These are phyloP conservation scores for Listrodromus nycthemerus DNA, from an alignment of 2,888 invertebrate species.

Conservation along the genomic window DNA sequence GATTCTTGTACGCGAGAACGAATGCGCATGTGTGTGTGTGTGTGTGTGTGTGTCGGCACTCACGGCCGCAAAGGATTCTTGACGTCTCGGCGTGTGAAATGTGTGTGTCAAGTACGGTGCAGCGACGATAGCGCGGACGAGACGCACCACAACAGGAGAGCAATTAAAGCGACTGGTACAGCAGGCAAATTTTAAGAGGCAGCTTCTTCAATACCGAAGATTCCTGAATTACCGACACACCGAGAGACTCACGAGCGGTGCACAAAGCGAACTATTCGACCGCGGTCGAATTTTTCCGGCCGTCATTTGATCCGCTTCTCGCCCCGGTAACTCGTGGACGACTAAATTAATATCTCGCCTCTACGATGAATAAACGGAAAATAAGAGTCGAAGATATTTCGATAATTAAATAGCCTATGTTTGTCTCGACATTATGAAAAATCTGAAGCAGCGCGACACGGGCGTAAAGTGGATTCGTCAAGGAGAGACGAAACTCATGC, in stretches of 20 bases:
- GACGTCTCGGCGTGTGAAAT: constrained; percentile 3
- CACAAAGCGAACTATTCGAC: not conserved
- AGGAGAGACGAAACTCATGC: not conserved
- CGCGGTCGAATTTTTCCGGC: not conserved
- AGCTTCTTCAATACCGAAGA: constrained; percentile 22
- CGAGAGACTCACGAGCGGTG: not conserved
- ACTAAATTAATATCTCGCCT: not conserved
- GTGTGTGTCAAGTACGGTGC: constrained; percentile 6
- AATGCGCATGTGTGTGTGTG: constrained; percentile 14
- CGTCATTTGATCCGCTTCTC: not conserved
- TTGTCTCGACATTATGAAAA: not conserved
- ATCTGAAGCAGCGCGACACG: not conserved
- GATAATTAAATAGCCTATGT: not conserved
- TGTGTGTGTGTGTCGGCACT: constrained; percentile 16
- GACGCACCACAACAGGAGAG: constrained; percentile 42
- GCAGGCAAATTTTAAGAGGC: constrained; percentile 50
- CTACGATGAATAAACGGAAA: not conserved
- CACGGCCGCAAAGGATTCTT: constrained; percentile 24
- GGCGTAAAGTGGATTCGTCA: not conserved
- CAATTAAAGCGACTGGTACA: constrained; percentile 46
- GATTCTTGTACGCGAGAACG: constrained; percentile 38
- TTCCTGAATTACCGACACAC: not conserved
- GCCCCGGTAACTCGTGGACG: not conserved
- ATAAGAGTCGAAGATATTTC: not conserved
- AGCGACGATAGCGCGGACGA: constrained; percentile 7